Base-by-base conservation (phyloP, 2,797 vertebrate genomes). In the Pitangus sulphuratus region DNA sequence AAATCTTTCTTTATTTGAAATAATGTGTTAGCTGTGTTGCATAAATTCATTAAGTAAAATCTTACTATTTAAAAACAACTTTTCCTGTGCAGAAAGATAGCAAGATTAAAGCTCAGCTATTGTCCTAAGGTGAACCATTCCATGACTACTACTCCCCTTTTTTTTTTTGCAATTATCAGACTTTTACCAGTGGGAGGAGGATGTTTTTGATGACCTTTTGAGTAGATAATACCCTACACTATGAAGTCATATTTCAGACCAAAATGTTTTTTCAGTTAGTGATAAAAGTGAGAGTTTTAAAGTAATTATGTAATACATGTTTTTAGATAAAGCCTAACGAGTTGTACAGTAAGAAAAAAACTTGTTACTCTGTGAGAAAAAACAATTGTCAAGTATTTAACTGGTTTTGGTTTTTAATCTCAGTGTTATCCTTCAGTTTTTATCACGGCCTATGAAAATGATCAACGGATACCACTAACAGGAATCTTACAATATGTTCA, bases 361-460 rank as follows among this genome's bases (percentile, higher is more conserved):
- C 3, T 14, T 61, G n/a, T 69, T 81, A 57, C 8, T 78, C 31
- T 20, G 1, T 58, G 42, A 84, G 42, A 53, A 77, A 47, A 64
- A 68, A 4, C 9, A 42, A 6, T 19, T 87, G 44, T 35, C 45
- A 62, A 24, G 13, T 65, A 22, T 75, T 60, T 75, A 81, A 86
- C 35, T 81, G n/a, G 3, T 37, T 81, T 64, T 89, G 40, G 2
- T 66, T 84, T 77, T 60, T 47, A 37, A 75, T 70, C 76, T 87
- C 74, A 99, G 99, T 72, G 82, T 84, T 99, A 99, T 79, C 99
- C 99, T 71, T 99, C 99, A 6, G 91, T 99, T 98, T 98, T 99
- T 87, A 98, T 99, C 97, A 99, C 99, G 7, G 99, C 98, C 2
- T 99, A 99, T 95, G 98, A 98, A 50, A 97, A 96, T 0, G 99